These are phyloP conservation scores for Gymnopithys bicolor DNA, from an alignment of 2,797 vertebrate species.

Conservation along the genomic window DNA sequence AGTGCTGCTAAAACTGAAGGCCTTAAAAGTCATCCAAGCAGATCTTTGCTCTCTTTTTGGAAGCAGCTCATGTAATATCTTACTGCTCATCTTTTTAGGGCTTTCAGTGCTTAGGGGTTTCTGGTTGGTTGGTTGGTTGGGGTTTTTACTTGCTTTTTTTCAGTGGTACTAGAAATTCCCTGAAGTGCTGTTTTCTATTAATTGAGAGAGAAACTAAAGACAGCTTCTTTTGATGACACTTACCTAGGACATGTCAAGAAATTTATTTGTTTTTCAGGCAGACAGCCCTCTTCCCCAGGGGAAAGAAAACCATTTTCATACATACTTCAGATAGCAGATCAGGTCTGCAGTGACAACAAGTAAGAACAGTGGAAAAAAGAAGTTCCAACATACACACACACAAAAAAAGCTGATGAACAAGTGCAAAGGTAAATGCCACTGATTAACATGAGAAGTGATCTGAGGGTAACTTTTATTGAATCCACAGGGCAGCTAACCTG, in stretches of 20 bases:
- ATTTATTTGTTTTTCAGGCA: slow-evolving; percentile 33
- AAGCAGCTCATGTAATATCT: not conserved
- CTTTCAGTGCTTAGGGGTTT: not conserved
- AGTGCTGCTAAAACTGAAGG: not conserved
- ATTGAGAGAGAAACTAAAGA: slow-evolving; percentile 42
- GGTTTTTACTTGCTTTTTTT: not conserved
- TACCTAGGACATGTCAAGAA: not conserved
- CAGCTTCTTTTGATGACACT: not conserved
- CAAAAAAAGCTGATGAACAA: not conserved
- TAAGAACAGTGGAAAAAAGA: not conserved
- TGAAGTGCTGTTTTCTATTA: not conserved
- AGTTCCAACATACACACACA: not conserved
- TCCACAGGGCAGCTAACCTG: not conserved
- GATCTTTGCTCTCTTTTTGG: not conserved
- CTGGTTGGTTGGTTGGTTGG: not conserved
- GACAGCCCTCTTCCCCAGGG: not conserved
- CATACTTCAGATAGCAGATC: not conserved
- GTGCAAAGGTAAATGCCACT: not conserved
- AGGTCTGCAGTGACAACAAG: not conserved
- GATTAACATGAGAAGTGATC: not conserved
- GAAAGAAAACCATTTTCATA: not conserved
- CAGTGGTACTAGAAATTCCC: not conserved
- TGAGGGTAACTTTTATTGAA: not conserved
- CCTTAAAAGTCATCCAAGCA: not conserved
- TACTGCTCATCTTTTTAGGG: not conserved